Evolutionary conservation across 1,140 invertebrate genomes (phyloP).

Genomic region (Drosophila tsacasi): DNA sequence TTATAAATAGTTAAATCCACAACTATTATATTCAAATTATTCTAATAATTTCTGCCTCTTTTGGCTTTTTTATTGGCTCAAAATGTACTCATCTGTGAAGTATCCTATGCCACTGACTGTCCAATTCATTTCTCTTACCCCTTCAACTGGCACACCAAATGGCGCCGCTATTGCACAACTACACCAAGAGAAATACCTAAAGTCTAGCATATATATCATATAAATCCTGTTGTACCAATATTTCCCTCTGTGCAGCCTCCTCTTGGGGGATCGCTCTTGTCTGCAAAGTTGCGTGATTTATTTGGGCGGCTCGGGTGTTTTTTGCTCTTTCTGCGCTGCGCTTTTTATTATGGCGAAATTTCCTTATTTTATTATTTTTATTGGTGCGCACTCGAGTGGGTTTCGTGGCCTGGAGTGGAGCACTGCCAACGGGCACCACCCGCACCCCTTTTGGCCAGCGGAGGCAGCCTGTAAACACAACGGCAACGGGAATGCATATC

Average conservation of each 20-base stretch:
- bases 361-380: conserved; percentile 68
- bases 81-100: conserved; percentile 31
- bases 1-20: neutral
- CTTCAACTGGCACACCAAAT: conserved; percentile 4
- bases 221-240: no score
- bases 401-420: conserved; percentile 57
- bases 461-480: conserved; percentile 50
- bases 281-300: conserved; percentile 82
- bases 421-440: conserved; percentile 55
- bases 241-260: conserved; percentile 20
- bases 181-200: conserved; percentile 1
- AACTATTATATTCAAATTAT: conserved; percentile 6
- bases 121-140: conserved; percentile 7
- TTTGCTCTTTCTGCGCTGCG: conserved; percentile 51
- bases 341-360: conserved; percentile 77
- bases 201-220: neutral
- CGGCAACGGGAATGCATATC: conserved; percentile 39
- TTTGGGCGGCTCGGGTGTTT: conserved; percentile 67
- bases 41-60: conserved; percentile 6
- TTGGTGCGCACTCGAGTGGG: conserved; percentile 75
- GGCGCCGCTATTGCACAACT: conserved; percentile 12
- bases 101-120: conserved; percentile 12
- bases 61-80: conserved; percentile 24
- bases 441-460: conserved; percentile 3
- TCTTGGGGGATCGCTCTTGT: conserved; percentile 59